Evolutionary conservation across 2,113 vertebrate species (phyloP), one percentile per base, ranked within the genome.

Genomic region (Rhinolophus sinicus): DNA sequence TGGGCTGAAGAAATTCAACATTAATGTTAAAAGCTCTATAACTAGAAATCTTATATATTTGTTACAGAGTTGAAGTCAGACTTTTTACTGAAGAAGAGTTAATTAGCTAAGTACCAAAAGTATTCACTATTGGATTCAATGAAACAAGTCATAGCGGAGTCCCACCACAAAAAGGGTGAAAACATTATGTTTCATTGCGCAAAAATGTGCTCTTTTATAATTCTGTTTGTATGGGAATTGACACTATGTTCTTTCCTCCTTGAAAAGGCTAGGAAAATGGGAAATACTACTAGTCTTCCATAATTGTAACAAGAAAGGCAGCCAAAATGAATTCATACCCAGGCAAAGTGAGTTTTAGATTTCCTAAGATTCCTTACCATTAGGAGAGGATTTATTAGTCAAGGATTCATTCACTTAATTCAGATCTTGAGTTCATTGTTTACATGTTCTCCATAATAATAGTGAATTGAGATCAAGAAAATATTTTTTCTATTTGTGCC

Each of bases 341-440:
- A 64, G 11, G 13, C 7, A 90, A 47, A 54, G 10, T n/a, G 26
- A 75, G 60, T 67, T 92, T 40, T 81, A 60, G 3, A 47, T 54
- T 90, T 87, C 77, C n/a, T 35, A 82, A 72, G 44, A 67, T 72
- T 88, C 30, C 7, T 92, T 33, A 70, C 30, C 1, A 50, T 83
- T 82, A 69, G 28, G 28, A 96, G 77, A 90, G 13, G 91, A n/a
- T n/a, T n/a, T n/a, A n/a, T n/a, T n/a, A 93, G 54, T 47, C 14
- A 81, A 54, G 12, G 14, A 30, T 69, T 90, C 56, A 52, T 89
- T 77, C 4, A 69, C 26, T 83, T 69, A 73, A 69, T 83, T 64
- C 26, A 69, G 16, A 38, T 24, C 26, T 80, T 62, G 47, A 21
- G 76, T 77, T 33, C 14, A 15, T 33, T 73, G 9, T 38, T 40